Percentiles rank a stretch among this genome's conserved stretches.
phyloP scores from a whole-genome alignment of 2,113 vertebrate genomes.

The Oceanites oceanicus region DNA sequence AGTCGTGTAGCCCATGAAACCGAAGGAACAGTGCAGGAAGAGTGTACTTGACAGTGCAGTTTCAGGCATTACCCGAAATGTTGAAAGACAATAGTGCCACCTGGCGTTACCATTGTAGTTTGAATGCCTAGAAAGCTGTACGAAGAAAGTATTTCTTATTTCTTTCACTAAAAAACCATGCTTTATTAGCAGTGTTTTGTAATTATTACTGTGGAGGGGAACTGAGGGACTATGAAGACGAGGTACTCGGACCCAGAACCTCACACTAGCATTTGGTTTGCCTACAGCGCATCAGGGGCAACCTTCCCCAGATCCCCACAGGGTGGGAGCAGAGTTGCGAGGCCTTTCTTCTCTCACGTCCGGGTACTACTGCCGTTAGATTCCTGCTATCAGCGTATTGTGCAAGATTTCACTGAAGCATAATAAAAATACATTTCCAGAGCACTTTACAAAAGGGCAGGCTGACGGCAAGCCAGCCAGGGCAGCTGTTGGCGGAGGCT shows the following conservation, averaged over 20 bases:
- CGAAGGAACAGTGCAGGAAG: too few species aligned
- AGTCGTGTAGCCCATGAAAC: fast-evolving
- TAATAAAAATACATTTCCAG: background rate
- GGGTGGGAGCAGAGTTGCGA: fast-evolving
- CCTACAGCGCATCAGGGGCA: background rate
- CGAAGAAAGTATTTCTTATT: background rate
- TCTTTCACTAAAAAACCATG: background rate
- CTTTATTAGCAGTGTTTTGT: background rate
- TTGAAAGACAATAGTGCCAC: background rate
- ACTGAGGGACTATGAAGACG: background rate
- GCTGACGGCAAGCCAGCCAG: fast-evolving
- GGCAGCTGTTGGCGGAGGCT: fast-evolving
- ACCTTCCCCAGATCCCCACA: too few species aligned
- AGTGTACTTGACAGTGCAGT: fast-evolving
- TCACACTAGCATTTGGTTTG: fast-evolving
- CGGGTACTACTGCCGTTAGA: too few species aligned
- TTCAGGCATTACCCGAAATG: fast-evolving
- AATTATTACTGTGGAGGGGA: fast-evolving
- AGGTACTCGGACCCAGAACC: background rate
- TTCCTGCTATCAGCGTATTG: fast-evolving
- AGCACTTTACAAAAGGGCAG: fast-evolving
- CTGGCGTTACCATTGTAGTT: background rate
- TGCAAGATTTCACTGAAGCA: background rate
- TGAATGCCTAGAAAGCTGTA: fast-evolving
- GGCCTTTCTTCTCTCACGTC: background rate